A percentile compares a stretch with the other conserved stretches of the same genome.
Conservation (phyloP, 2,888 invertebrate genomes). For the Therioaphis trifolii region DNA sequence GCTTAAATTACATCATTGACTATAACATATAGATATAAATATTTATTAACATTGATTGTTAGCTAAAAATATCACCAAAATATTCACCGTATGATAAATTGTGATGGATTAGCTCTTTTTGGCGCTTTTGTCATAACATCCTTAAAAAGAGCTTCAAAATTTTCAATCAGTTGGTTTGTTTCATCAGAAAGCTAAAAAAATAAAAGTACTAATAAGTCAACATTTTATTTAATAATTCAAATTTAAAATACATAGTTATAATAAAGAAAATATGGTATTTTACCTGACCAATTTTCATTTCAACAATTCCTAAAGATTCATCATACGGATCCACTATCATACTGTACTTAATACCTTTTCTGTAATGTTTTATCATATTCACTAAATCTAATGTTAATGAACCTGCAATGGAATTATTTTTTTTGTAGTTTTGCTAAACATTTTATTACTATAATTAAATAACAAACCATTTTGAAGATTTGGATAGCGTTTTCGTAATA, state of each 20-base stretch:
- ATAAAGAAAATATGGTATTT: constrained; percentile 67
- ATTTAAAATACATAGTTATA: constrained; percentile 53
- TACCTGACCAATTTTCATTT: constrained; percentile 79
- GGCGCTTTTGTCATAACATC: constrained; percentile 77
- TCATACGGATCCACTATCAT: constrained; percentile 77
- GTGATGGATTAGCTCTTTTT: constrained; percentile 73
- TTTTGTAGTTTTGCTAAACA: background rate
- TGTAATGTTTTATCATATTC: constrained; percentile 75
- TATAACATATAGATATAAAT: background rate
- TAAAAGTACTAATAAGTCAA: constrained; percentile 67
- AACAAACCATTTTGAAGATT: constrained; percentile 69
- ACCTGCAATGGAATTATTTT: constrained; percentile 69
- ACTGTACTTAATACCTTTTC: constrained; percentile 78
- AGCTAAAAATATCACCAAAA: background rate
- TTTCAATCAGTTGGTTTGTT: constrained; percentile 77
- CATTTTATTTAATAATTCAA: constrained; percentile 66
- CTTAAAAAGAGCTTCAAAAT: constrained; percentile 76
- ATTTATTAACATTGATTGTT: background rate
- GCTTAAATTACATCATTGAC: too few species aligned
- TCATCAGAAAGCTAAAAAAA: constrained; percentile 79
- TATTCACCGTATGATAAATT: constrained; percentile 77
- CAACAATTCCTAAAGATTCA: constrained; percentile 77
- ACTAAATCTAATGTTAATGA: constrained; percentile 77
- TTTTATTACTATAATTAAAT: background rate
- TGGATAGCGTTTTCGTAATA: constrained; percentile 83